Evolutionary conservation across 2,113 vertebrate species (phyloP).

Genomic region (Eolophus roseicapilla): DNA sequence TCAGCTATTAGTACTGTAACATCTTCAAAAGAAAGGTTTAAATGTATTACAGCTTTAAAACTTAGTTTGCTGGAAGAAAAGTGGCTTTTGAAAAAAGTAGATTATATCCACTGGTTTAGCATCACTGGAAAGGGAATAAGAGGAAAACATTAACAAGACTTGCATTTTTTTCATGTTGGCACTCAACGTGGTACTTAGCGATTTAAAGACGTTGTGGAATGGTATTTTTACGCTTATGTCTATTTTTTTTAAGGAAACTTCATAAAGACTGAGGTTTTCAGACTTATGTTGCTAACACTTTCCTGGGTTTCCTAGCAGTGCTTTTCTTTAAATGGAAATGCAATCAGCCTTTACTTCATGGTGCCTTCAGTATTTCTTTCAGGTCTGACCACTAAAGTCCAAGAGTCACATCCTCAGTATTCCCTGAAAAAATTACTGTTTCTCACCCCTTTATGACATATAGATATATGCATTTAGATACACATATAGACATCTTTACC

Average conservation of each 20-base stretch:
- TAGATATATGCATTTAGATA: neutral
- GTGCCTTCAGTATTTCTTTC: neutral
- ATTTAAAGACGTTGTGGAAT: neutral
- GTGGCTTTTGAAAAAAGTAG: neutral
- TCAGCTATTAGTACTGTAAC: neutral
- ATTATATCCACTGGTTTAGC: neutral
- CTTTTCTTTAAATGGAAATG: neutral
- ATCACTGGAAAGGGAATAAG: neutral
- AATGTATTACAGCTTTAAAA: neutral
- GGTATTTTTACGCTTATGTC: neutral
- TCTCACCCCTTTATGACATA: neutral
- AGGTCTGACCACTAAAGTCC: neutral
- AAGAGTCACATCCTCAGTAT: neutral
- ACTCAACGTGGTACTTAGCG: rapidly evolving
- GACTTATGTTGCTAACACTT: neutral
- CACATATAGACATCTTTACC: neutral
- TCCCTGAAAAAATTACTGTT: neutral
- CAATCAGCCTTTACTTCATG: neutral
- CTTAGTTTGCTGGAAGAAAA: neutral
- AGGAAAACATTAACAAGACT: neutral
- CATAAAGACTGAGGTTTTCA: neutral
- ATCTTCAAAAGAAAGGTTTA: neutral
- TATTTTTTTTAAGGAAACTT: neutral
- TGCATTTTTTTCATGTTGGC: neutral
- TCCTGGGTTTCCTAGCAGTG: neutral